Evolutionary conservation across 2,888 invertebrate species (phyloP), one percentile per base, ranked within the genome.

Genomic region (Caenorhabditis becei): DNA sequence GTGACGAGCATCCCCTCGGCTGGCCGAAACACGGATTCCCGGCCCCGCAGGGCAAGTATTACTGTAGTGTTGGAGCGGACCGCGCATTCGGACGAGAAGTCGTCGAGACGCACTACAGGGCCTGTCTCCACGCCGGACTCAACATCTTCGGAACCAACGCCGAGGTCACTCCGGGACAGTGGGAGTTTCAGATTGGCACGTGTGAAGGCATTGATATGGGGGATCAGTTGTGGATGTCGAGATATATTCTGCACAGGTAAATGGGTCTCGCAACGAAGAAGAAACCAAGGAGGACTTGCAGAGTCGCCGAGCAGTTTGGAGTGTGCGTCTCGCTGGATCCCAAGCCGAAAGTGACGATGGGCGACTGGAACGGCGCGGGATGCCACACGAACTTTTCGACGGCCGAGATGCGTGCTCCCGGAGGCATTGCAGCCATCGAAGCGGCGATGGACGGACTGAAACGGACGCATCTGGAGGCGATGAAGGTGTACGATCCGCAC

Each of bases 321-420:
- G 91, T 93, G 14, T 88, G 92, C n/a, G 80, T 85, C 20, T 90
- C 92, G 41, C 89, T 93, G 65, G 92, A 93, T 86, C 93, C 93
- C 35, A 93, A 93, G 86, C 92, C 92, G 26, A 54, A 67, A 24
- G 82, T 85, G 32, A 88, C 87, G n/a, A 85, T 82, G 81, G 89
- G 88, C 20, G 95, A 95, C 91, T 97, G 96, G 96, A 97, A 97
- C 91, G 96, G 96, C 1, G 96, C 97, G 61, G 97, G 97, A 0
- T 97, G 96, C 0, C 97, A 97, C 91, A 95, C 95, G 74, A 98
- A 98, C 93, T 97, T 96, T 93, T 97, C 97, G 14, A 97, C 97
- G 0, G 94, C 94, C 91, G 93, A 94, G 37, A 97, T 97, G 97
- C 93, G 97, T 62, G 74, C 66, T 11, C 79, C 81, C 2, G 88